Evolutionary conservation across 2,888 invertebrate species (phyloP).

Genomic region (Dinocampus coccinellae): DNA sequence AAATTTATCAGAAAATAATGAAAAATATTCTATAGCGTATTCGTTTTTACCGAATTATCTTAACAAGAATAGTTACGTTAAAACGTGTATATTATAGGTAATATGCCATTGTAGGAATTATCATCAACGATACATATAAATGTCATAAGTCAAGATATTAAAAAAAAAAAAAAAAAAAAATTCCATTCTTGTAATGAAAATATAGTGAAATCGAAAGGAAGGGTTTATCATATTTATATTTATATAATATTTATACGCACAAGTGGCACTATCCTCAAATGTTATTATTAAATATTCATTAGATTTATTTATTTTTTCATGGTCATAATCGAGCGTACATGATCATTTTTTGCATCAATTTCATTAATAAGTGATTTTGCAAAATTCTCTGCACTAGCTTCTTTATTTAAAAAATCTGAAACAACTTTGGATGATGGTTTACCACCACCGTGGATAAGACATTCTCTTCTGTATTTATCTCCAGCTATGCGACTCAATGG

Average conservation of each 20-base stretch:
- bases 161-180: constrained; percentile 43
- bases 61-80: no score
- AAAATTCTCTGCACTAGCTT: constrained; percentile 82
- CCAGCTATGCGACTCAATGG: constrained; percentile 85
- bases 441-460: constrained; percentile 90
- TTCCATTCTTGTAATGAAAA: constrained; percentile 66
- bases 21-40: no score
- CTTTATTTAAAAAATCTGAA: constrained; percentile 81
- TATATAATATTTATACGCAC: no score
- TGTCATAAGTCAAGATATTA: constrained; percentile 46
- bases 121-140: no score
- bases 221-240: no score
- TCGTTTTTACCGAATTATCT: no score
- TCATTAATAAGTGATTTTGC: constrained; percentile 85
- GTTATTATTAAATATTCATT: constrained; percentile 36
- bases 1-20: no score
- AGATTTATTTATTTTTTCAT: not conserved
- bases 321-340: constrained; percentile 60
- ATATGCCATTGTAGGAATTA: no score
- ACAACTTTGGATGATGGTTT: constrained; percentile 84
- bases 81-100: no score
- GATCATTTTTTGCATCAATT: constrained; percentile 76
- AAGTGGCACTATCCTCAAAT: no score
- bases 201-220: no score
- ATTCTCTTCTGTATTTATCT: constrained; percentile 80